Conservation (phyloP, 2,113 vertebrate genomes). For the Willisornis vidua region DNA sequence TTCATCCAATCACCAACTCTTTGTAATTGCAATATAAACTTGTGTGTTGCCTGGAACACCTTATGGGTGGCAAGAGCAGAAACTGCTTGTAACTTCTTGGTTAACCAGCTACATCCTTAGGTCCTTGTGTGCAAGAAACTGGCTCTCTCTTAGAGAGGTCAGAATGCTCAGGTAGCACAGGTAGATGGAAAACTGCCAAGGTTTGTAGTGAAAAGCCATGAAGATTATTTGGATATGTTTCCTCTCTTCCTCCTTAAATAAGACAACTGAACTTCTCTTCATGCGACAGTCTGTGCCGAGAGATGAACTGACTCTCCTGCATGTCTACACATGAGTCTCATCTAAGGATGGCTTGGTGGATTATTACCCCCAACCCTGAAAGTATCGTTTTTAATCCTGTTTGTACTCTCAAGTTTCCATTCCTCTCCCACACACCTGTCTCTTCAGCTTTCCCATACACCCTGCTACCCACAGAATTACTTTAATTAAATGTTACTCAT, state of each 20-base stretch:
- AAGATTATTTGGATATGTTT: background rate
- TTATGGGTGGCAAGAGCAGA: background rate
- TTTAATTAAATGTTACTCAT: constrained; percentile 19
- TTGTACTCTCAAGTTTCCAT: background rate
- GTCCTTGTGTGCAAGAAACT: background rate
- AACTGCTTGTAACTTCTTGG: background rate
- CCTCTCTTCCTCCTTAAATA: background rate
- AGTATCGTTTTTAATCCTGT: background rate
- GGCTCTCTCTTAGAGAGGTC: background rate
- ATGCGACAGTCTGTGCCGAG: background rate
- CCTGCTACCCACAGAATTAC: background rate
- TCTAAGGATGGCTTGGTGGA: background rate
- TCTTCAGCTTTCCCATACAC: background rate
- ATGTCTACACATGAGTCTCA: background rate
- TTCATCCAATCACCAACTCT: background rate
- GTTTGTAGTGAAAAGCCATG: background rate
- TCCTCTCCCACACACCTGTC: background rate
- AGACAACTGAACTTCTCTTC: background rate
- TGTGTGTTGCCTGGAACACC: background rate
- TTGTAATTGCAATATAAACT: background rate
- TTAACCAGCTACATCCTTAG: background rate
- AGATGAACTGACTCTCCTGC: background rate
- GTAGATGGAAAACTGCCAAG: background rate
- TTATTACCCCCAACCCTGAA: background rate
- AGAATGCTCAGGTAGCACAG: background rate